Percentiles rank a stretch among this genome's conserved stretches.
These are phyloP conservation scores for Aspidapion aeneum DNA, from an alignment of 2,888 invertebrate genomes.

Conservation along the genomic window DNA sequence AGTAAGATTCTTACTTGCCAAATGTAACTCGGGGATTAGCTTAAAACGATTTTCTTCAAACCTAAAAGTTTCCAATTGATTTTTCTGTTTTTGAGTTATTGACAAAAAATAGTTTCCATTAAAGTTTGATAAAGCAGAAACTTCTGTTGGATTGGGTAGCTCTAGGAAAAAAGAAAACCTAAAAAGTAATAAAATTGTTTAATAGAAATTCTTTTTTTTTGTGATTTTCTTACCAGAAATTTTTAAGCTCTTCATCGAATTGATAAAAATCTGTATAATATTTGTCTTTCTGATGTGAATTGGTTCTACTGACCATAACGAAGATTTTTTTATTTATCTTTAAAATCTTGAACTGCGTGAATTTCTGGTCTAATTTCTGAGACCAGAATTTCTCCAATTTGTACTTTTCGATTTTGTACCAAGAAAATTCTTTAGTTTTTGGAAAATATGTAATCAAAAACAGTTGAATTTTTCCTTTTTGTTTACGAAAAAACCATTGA, in stretches of 20 bases:
- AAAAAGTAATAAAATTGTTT: conserved; percentile 11
- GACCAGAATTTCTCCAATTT: conserved; percentile 28
- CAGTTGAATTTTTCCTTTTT: conserved; percentile 24
- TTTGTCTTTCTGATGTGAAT: conserved; percentile 18
- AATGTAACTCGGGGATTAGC: conserved; percentile 30
- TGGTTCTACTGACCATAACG: conserved; percentile 32
- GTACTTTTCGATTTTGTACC: conserved; percentile 37
- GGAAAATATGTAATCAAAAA: conserved; percentile 35
- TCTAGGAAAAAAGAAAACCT: conserved; percentile 35
- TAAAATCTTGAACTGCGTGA: conserved; percentile 35
- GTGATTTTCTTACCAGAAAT: conserved; percentile 45
- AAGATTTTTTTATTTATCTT: conserved; percentile 34
- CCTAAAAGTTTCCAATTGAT: conserved; percentile 37
- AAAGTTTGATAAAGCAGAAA: conserved; percentile 35
- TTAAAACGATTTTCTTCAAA: conserved; percentile 33
- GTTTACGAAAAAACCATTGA: conserved; percentile 33
- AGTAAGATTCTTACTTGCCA: conserved; percentile 27
- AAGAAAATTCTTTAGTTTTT: conserved; percentile 34
- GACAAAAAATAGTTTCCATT: conserved; percentile 36
- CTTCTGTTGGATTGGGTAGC: conserved; percentile 32
- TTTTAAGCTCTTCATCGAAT: conserved; percentile 31
- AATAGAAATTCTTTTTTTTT: too few relatives aligned
- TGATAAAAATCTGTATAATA: conserved; percentile 41
- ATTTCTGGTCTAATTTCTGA: conserved; percentile 24
- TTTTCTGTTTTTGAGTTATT: conserved; percentile 36